Base-by-base conservation (phyloP, 23 tunicate species). In the Trididemnum miniatum region DNA sequence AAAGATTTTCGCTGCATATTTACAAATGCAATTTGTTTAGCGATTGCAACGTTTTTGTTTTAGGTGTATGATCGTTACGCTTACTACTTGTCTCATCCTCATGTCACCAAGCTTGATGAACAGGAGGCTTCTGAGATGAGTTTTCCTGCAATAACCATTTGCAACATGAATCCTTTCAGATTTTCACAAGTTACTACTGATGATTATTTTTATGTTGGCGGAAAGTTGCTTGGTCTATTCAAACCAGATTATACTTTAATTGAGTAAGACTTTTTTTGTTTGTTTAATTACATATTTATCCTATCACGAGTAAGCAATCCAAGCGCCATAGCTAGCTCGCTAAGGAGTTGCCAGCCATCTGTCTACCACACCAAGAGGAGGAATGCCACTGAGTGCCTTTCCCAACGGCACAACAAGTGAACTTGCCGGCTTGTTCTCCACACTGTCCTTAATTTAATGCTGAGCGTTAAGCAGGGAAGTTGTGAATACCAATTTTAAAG, bases 151-250 rank as follows among this genome's bases (percentile, higher is more conserved):
- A 31, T 93, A 0, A 93, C 98, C 0, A 88, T 93, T 63, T 93
- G 98, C 76, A 93, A 93, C 80, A 84, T 93, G 90, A 93, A 93
- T 75, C 78, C 87, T 37, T 93, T 93, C 65, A 93, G 98, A 0
- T 30, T 84, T 26, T 65, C 82, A 33, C 51, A 35, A 59, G 75
- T 93, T 9, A 84, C 89, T 31, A 88, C 92, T 51, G 89, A 84
- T 50, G 98, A 93, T 67, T 93, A 72, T 80, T 93, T 37, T 73
- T 71, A 84, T 71, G 50, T 75, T 9, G 98, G 93, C 7, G 26
- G 52, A 31, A 32, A 39, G 18, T 60, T 93, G 0, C 75, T 93
- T 0, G 73, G 34, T 0, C 40, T 92, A 12, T 86, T 91, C 38
- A 65, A 81, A 31, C 4, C 35, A 0, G 81, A 91, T 30, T 82